Percentiles rank a stretch among this genome's conserved stretches.
phyloP scores from a whole-genome alignment of 2,113 vertebrate species.

The Corvus hawaiiensis region DNA sequence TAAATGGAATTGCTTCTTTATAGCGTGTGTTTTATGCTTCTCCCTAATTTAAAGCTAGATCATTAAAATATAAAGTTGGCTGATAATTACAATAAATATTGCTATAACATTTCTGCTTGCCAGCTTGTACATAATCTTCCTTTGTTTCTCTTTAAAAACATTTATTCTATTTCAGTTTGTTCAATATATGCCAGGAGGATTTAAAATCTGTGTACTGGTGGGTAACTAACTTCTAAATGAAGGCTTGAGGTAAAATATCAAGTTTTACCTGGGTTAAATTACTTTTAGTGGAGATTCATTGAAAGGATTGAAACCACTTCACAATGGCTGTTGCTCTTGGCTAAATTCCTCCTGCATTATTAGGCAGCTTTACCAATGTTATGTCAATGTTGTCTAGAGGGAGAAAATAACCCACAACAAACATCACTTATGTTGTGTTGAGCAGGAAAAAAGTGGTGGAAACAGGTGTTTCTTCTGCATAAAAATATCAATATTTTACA shows the following conservation, averaged over 20 bases:
- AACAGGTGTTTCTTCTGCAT: not conserved
- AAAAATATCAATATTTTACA: not conserved
- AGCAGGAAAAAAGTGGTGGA: not conserved
- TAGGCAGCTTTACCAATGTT: not conserved
- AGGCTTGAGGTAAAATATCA: not conserved
- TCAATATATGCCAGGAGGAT: not conserved
- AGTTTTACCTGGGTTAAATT: not conserved
- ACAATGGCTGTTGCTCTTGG: not conserved
- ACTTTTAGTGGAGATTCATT: not conserved
- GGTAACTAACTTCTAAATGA: not conserved
- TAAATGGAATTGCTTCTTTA: constrained; percentile 30
- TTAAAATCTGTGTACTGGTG: not conserved
- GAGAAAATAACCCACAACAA: not conserved
- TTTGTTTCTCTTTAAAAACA: not conserved
- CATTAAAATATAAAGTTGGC: constrained; percentile 4
- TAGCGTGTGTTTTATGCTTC: not conserved
- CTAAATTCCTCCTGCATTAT: not conserved
- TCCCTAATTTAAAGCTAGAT: not conserved
- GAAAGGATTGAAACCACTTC: not conserved
- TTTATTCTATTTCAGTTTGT: not conserved
- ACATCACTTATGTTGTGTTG: not conserved
- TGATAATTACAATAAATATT: constrained; percentile 22
- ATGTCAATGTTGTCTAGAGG: not conserved
- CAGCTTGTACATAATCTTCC: not conserved
- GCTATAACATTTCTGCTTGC: not conserved